Evolutionary conservation across 2,113 vertebrate genomes (phyloP), one percentile per base, ranked within the genome.

Genomic region (Cavia aperea): DNA sequence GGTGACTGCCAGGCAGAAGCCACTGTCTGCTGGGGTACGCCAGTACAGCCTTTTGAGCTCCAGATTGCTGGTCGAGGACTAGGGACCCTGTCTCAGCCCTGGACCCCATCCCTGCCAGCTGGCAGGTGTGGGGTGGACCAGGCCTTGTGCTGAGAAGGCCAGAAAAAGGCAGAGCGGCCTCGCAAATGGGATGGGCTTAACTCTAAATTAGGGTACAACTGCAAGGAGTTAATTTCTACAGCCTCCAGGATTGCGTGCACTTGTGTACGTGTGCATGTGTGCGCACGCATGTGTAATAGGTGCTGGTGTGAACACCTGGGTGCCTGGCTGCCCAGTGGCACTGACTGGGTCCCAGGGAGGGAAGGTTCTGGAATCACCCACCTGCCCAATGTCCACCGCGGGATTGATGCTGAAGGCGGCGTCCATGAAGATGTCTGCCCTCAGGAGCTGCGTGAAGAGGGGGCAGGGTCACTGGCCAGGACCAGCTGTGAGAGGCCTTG

Each of bases 371-470:
- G 63, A 21, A 24, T 56, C 51, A 96, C 96, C 23, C 89, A 99
- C 98, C 98, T 99, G 98, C 54, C 98, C 98, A n/a, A 98, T 97
- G 95, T 99, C 98, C 86, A 99, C 89, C 19, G 98, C 98, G 1
- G 98, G 98, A 95, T 99, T 99, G 95, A 98, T 97, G 89, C 98
- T 99, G 91, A 97, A 97, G 62, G 98, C 98, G 1, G 98, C 97
- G 89, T 99, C 98, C 66, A 97, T 93, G 93, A 99, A 98, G 54
- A 99, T 97, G 94, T 99, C 98, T 0, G 98, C 98, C 95, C 97
- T 97, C 78, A 98, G 81, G 43, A 98, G 98, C 98, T 99, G 90
- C n/a, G 31, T 26, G 39, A 73, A 46, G 85, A 23, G 26, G 0
- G 18, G 46, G n/a, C 33, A 56, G 63, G 23, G 21, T 39, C 58